Conservation (phyloP, 2,113 vertebrate species). For the Ploceus nigricollis region DNA sequence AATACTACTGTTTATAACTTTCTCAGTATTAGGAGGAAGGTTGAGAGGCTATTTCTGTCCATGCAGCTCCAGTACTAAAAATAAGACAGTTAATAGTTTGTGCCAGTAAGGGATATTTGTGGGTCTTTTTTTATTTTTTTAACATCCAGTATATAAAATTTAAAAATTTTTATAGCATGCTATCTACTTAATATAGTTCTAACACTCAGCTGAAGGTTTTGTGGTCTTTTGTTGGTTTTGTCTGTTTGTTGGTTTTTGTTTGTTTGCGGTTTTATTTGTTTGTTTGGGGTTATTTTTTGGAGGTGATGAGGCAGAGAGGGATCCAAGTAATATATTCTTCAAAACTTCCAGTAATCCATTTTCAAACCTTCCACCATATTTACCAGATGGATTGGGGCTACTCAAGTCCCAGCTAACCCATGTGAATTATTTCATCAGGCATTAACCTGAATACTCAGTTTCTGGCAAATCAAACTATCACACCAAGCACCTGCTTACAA, state of each 20-base stretch:
- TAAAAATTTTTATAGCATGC: background rate
- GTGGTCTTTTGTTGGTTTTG: fast-evolving
- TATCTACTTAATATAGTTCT: background rate
- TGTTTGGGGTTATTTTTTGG: background rate
- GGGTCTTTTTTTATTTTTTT: background rate
- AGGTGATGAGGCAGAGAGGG: fast-evolving
- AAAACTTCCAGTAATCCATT: background rate
- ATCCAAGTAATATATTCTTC: background rate
- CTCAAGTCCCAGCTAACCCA: background rate
- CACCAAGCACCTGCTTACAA: background rate
- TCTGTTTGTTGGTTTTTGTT: too few species aligned
- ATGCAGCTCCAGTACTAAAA: background rate
- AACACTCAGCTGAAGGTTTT: background rate
- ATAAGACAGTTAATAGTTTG: background rate
- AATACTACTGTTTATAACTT: background rate
- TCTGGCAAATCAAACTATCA: background rate
- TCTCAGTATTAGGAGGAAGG: background rate
- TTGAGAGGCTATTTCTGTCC: background rate
- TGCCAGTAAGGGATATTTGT: background rate
- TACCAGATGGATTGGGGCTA: background rate
- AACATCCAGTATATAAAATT: background rate
- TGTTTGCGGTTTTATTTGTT: background rate
- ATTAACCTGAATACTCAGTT: background rate
- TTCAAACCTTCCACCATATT: background rate
- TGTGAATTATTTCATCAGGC: background rate